Evolutionary conservation across 2,888 invertebrate species (phyloP).

Genomic region (Adela reaumurella): DNA sequence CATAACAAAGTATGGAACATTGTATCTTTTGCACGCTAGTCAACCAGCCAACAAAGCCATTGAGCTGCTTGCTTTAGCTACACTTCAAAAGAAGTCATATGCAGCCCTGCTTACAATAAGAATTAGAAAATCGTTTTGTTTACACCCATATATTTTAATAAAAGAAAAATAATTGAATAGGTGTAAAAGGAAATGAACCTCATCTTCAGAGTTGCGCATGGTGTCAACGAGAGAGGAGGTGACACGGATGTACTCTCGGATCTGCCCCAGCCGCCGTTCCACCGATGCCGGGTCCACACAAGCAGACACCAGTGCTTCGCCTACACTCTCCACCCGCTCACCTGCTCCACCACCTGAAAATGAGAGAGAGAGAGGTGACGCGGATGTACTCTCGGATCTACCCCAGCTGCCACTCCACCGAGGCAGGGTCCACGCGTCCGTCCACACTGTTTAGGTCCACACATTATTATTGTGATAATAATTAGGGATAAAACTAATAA

Average conservation of each 20-base stretch:
- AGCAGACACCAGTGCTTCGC: constrained; percentile 45
- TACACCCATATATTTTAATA: no score
- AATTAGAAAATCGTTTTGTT: no score
- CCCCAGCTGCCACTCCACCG: constrained; percentile 65
- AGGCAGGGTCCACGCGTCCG: constrained; percentile 63
- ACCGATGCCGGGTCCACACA: constrained; percentile 65
- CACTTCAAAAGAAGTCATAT: no score
- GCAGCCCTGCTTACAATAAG: no score
- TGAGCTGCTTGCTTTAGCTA: no score
- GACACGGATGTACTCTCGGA: constrained; percentile 68
- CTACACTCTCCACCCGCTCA: constrained; percentile 23
- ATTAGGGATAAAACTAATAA: no score
- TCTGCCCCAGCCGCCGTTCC: constrained; percentile 66
- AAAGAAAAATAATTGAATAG: background rate
- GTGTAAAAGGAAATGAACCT: constrained; percentile 36
- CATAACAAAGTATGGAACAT: no score
- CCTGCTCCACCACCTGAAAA: constrained; percentile 20
- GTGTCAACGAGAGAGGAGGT: constrained; percentile 68
- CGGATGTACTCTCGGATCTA: constrained; percentile 72
- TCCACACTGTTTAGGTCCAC: no score
- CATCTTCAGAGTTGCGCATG: constrained; percentile 66
- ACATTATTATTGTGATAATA: no score
- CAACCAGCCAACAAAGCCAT: no score
- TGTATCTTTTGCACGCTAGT: no score
- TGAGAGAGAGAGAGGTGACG: constrained; percentile 65